phyloP scores from a whole-genome alignment of 2,113 vertebrate species.

The Nannobrachium achirus region DNA sequence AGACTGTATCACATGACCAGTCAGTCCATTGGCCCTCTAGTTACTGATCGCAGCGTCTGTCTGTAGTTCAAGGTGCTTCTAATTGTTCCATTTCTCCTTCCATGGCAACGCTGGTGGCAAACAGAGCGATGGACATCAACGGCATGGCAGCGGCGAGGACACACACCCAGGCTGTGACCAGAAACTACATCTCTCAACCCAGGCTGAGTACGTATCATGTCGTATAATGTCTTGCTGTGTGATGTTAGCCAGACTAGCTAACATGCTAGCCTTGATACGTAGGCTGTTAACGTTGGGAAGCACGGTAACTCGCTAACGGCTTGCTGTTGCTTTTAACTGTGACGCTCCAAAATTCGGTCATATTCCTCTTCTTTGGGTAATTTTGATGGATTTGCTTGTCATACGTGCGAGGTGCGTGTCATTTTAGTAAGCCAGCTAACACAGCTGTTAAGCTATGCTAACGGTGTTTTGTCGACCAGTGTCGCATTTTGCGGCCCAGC shows the following conservation, averaged over 20 bases:
- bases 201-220: conserved; percentile 77
- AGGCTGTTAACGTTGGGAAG: not conserved
- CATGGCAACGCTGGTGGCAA: conserved; percentile 80
- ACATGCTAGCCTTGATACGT: not conserved
- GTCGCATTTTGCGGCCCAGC: not conserved
- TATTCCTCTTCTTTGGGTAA: not conserved
- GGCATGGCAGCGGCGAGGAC: conserved; percentile 77
- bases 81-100: conserved; percentile 14
- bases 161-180: conserved; percentile 81
- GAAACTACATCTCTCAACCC: conserved; percentile 85
- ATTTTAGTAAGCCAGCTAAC: not conserved
- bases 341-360: not conserved
- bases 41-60: conserved; percentile 12
- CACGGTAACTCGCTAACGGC: accelerated
- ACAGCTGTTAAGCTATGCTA: conserved; percentile 4
- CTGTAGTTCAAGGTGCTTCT: not conserved
- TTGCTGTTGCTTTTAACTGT: not conserved
- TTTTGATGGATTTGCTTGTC: not conserved
- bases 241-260: conserved; percentile 5
- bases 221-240: conserved; percentile 38
- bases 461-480: not conserved
- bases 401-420: too few species aligned
- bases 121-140: conserved; percentile 76
- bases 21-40: conserved; percentile 34
- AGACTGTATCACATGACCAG: conserved; percentile 69